Evolutionary conservation across 92 coral and sea anemone genomes (phyloP).

Genomic region (Galaxea fascicularis): DNA sequence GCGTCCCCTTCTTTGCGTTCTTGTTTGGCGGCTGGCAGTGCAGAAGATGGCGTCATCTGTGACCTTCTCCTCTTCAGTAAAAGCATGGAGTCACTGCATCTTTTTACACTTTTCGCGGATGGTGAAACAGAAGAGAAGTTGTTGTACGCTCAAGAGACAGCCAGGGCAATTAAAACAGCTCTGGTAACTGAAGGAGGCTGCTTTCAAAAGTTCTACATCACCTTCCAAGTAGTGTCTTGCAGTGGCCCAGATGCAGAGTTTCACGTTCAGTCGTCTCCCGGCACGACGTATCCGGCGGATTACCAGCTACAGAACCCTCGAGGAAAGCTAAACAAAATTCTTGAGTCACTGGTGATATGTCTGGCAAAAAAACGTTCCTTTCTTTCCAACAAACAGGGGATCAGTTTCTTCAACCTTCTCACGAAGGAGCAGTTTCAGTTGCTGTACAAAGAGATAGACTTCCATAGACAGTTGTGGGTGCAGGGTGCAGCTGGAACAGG

Average conservation of each 20-base stretch:
- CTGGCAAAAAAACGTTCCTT: constrained; percentile 13
- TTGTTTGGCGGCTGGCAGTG: neutral
- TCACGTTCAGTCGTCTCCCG: neutral
- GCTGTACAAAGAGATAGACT: neutral
- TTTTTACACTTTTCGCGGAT: constrained; percentile 9
- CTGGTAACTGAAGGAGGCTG: constrained; percentile 25
- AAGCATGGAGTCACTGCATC: neutral
- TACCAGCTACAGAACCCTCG: neutral
- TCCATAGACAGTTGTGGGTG: constrained; percentile 12
- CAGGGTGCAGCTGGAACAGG: constrained; percentile 45
- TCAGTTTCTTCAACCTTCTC: constrained; percentile 25
- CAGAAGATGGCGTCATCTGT: constrained; percentile 22
- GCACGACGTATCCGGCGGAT: neutral
- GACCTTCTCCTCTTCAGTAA: constrained; percentile 26
- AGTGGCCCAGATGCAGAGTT: neutral
- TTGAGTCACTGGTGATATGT: neutral
- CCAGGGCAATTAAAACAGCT: neutral
- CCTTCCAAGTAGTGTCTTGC: constrained; percentile 13
- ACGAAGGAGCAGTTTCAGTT: constrained; percentile 28
- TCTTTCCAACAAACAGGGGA: constrained; percentile 11
- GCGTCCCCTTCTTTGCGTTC: neutral
- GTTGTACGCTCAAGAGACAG: neutral
- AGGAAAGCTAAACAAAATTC: neutral
- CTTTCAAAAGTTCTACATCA: constrained; percentile 25
- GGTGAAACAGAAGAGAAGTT: neutral